A percentile compares a stretch with the other conserved stretches of the same genome.
phyloP scores from a whole-genome alignment of 1,140 invertebrate species.

The Aphis craccivora region DNA sequence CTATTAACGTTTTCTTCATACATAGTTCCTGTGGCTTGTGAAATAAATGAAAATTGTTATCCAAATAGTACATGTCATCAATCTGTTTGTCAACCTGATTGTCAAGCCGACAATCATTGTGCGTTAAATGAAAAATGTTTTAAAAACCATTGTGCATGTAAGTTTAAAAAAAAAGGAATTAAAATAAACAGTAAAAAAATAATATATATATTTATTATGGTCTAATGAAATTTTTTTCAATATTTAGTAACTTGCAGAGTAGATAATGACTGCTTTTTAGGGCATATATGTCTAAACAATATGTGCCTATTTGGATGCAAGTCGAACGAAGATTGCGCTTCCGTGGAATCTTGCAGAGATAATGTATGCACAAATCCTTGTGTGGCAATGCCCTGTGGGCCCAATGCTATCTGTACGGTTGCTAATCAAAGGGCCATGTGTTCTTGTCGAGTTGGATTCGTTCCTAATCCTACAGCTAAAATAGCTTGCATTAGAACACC shows the following conservation, averaged over 20 bases:
- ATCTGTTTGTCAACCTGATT: constrained; percentile 79
- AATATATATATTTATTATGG: neutral
- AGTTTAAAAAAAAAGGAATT: constrained; percentile 64
- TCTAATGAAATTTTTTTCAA: constrained; percentile 11
- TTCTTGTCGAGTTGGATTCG: constrained; percentile 72
- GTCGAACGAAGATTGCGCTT: constrained; percentile 84
- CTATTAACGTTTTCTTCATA: constrained; percentile 11
- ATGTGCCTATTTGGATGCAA: constrained; percentile 86
- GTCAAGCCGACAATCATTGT: constrained; percentile 80
- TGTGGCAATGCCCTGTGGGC: constrained; percentile 77
- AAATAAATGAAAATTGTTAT: constrained; percentile 73
- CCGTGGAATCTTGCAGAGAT: constrained; percentile 79
- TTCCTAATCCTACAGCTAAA: constrained; percentile 69
- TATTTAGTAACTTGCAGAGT: constrained; percentile 80
- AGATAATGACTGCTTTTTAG: constrained; percentile 89
- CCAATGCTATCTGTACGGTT: constrained; percentile 82
- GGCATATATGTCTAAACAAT: constrained; percentile 85
- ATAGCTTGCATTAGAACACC: constrained; percentile 68
- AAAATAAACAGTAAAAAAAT: neutral
- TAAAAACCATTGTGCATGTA: constrained; percentile 78
- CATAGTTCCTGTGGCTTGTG: constrained; percentile 80
- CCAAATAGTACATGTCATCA: constrained; percentile 76
- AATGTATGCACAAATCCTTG: constrained; percentile 85
- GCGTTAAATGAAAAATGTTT: constrained; percentile 91
- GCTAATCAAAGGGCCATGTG: constrained; percentile 83